These are phyloP conservation scores for Eupithecia insigniata DNA, from an alignment of 2,888 invertebrate species.

Conservation along the genomic window DNA sequence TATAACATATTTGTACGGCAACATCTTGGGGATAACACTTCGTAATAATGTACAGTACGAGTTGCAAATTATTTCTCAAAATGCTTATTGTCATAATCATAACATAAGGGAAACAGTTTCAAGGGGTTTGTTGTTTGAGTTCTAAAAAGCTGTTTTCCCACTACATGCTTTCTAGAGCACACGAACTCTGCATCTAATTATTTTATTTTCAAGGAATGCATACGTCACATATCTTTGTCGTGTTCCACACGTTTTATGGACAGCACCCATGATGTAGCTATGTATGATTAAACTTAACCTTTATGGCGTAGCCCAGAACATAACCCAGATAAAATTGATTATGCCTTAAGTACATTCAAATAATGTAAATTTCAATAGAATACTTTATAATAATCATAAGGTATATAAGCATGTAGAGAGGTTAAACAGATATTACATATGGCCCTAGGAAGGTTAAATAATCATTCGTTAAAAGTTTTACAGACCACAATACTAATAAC, in stretches of 20 bases:
- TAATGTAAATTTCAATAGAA: neutral
- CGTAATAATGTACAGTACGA: constrained; percentile 58
- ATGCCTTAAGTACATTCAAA: neutral
- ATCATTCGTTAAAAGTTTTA: neutral
- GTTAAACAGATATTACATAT: constrained; percentile 1
- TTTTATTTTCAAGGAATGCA: constrained; percentile 4
- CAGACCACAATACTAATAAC: constrained; percentile 34
- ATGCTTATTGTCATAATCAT: constrained; percentile 79
- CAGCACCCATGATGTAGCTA: constrained; percentile 20
- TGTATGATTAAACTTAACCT: constrained; percentile 13
- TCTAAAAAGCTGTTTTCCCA: neutral
- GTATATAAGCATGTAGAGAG: neutral
- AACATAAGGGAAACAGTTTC: constrained; percentile 46
- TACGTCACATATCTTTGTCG: neutral
- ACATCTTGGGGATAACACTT: constrained; percentile 33
- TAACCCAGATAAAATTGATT: neutral
- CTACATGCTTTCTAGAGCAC: neutral
- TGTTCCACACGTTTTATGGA: neutral
- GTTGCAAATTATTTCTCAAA: constrained; percentile 60
- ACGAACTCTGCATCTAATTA: neutral
- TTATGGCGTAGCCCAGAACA: neutral
- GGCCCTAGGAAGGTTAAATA: neutral
- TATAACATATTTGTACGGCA: constrained; percentile 60
- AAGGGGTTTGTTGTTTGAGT: constrained; percentile 1
- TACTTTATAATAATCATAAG: neutral